Percentiles rank a stretch among this genome's conserved stretches.
Evolutionary conservation across 2,888 invertebrate species (phyloP).

Genomic region (Platycheirus albimanus): DNA sequence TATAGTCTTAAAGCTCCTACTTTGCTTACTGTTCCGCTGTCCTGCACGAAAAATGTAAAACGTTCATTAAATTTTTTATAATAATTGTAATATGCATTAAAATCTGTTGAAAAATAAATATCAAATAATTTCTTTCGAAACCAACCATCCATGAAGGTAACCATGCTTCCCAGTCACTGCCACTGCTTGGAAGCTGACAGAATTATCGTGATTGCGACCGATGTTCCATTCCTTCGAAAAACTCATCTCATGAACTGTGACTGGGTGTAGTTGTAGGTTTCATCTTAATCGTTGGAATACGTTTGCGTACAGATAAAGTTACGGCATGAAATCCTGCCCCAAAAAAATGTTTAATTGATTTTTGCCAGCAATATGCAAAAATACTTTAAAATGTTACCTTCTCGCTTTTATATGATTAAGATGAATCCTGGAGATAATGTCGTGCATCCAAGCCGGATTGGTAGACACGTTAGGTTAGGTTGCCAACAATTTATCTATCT

Average conservation of each 20-base stretch:
- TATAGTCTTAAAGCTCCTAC: too few species aligned
- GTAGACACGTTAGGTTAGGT: not conserved
- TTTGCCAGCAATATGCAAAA: slow-evolving; percentile 40
- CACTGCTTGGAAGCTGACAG: not conserved
- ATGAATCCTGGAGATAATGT: slow-evolving; percentile 53
- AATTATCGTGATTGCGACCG: slow-evolving; percentile 44
- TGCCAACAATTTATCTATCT: slow-evolving; percentile 42
- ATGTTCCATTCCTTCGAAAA: slow-evolving; percentile 11
- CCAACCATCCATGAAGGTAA: too few species aligned
- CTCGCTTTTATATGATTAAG: slow-evolving; percentile 43
- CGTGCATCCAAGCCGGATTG: not conserved
- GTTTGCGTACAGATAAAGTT: not conserved
- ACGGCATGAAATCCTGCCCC: not conserved
- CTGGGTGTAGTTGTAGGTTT: not conserved
- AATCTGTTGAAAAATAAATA: too few species aligned
- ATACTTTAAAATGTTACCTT: slow-evolving; percentile 13
- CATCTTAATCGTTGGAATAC: not conserved
- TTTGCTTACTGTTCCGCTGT: too few species aligned
- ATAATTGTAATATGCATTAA: too few species aligned
- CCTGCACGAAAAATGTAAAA: too few species aligned
- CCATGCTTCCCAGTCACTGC: not conserved
- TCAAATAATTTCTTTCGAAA: too few species aligned
- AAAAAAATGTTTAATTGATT: slow-evolving; percentile 64
- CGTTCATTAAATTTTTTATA: too few species aligned
- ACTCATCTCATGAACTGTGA: slow-evolving; percentile 23